Conservation (phyloP, 2,888 invertebrate species). For the Rapana venosa region DNA sequence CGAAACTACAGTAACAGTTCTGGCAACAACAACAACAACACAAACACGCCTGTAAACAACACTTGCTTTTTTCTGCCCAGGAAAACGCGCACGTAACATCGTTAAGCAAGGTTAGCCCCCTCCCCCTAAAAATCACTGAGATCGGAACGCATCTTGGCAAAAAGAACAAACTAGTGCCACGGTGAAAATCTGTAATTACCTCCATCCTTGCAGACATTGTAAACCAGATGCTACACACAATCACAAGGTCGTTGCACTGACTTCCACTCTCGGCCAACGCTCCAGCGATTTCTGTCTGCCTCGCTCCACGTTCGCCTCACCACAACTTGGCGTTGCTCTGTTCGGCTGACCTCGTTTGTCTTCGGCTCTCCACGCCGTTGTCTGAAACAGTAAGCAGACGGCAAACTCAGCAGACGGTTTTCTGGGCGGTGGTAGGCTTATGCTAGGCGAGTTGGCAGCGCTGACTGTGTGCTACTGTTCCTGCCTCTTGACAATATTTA, state of each 20-base stretch:
- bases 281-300: conserved; percentile 18
- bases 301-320: too few species aligned
- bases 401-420: background rate
- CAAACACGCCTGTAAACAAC: too few species aligned
- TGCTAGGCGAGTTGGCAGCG: too few species aligned
- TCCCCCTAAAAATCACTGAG: background rate
- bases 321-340: conserved; percentile 3
- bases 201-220: background rate
- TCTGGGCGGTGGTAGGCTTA: too few species aligned
- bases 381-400: background rate
- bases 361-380: background rate
- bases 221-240: background rate
- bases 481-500: too few species aligned
- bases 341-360: conserved; percentile 11
- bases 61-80: too few species aligned
- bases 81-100: too few species aligned
- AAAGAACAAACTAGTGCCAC: background rate
- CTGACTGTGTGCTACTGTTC: too few species aligned
- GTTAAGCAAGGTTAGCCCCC: background rate
- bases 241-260: conserved; percentile 4
- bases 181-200: background rate
- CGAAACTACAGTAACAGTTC: too few species aligned
- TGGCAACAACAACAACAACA: too few species aligned
- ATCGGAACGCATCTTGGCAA: background rate
- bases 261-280: conserved; percentile 2